Evolutionary conservation across 2,797 vertebrate species (phyloP).

Genomic region (Pelodytes ibericus): DNA sequence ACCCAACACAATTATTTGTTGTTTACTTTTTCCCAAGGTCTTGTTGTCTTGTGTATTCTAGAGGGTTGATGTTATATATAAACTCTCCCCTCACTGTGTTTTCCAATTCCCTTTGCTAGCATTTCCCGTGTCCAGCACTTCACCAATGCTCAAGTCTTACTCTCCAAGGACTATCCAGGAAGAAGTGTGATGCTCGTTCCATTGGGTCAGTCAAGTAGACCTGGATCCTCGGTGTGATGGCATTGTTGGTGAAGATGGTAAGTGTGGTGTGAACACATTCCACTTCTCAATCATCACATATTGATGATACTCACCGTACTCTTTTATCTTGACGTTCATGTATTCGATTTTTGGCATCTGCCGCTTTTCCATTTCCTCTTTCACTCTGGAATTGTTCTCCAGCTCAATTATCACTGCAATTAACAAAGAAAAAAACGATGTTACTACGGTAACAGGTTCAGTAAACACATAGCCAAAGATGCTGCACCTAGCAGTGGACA

Average conservation of each 20-base stretch:
- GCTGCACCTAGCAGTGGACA: no score
- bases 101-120: background rate
- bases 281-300: no score
- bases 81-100: background rate
- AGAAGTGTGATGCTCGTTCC: no score
- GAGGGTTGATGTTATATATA: background rate
- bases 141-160: no score
- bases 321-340: slow-evolving; percentile 79
- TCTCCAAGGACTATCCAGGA: no score
- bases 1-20: background rate
- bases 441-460: no score
- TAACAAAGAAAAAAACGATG: slow-evolving; percentile 7
- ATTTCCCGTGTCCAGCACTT: background rate
- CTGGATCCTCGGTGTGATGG: no score
- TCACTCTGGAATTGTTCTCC: slow-evolving; percentile 85
- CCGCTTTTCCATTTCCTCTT: slow-evolving; percentile 75
- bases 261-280: no score
- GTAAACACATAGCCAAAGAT: no score
- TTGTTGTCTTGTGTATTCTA: background rate
- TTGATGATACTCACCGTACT: slow-evolving; percentile 83
- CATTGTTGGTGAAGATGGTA: no score
- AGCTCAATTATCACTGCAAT: slow-evolving; percentile 87
- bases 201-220: no score
- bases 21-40: background rate
- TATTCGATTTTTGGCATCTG: slow-evolving; percentile 93